Evolutionary conservation across 2,888 invertebrate species (phyloP), one percentile per base, ranked within the genome.

Genomic region (Trissonchulus sp.): DNA sequence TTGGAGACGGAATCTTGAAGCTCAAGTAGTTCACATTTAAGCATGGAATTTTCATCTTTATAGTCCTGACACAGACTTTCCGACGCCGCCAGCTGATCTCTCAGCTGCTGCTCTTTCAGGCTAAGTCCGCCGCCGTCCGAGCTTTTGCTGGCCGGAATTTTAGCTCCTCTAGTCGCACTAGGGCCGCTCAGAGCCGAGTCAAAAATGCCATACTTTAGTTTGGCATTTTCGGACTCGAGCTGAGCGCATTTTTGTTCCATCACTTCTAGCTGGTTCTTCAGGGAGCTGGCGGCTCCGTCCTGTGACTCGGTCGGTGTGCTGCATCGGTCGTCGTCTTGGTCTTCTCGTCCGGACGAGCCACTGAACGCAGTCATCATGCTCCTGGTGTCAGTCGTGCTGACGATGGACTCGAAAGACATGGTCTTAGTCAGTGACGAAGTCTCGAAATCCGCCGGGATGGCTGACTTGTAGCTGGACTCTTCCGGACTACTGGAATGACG

Each of bases 21-120:
- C n/a, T 93, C 93, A 82, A 90, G 90, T 63, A 93, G 89, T 84
- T 88, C 89, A 68, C 90, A 85, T 68, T 89, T 87, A 3, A 93
- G 87, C 81, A 90, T 90, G 82, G 90, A 90, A 83, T 92, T 93
- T 80, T 93, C 93, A 82, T 93, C 92, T 79, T 87, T 80, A 73
- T 73, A 78, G 28, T 74, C 78, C 74, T 78, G 76, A 34, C 80
- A 79, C 74, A 81, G 78, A 74, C 79, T 79, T 75, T 83, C 83
- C 3, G 81, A 80, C 62, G 80, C 78, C 68, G 78, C 78, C 69
- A 82, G 74, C 63, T 80, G 63, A 34, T 81, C 81, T 73, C 80
- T 75, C 38, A 82, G 76, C 60, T 79, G 79, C 23, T 48, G 48
- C 23, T 8, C 48, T 48, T 48, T 23, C 48, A 15, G 48, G 23